A percentile compares a stretch with the other conserved stretches of the same genome.
Evolutionary conservation across 2,113 vertebrate genomes (phyloP).

Genomic region (Oxyruncus cristatus): DNA sequence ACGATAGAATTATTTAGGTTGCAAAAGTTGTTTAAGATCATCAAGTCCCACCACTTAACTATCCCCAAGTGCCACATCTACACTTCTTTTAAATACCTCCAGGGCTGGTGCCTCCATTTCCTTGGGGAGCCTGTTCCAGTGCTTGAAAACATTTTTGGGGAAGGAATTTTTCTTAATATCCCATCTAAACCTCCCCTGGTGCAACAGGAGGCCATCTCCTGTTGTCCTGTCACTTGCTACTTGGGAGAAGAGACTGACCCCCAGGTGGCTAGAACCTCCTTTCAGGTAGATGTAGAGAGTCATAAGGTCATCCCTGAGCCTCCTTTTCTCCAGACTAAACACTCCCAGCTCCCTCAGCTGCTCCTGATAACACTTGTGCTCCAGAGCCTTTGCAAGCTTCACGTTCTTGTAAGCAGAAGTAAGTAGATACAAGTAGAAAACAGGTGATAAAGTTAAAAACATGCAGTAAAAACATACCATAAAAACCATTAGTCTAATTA

Average conservation of each 20-base stretch:
- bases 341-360: background rate
- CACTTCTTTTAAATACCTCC: background rate
- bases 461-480: background rate
- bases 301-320: background rate
- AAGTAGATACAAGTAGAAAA: background rate
- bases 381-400: background rate
- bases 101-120: background rate
- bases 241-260: background rate
- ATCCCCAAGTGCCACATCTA: background rate
- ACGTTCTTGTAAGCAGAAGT: background rate
- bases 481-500: background rate
- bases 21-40: background rate
- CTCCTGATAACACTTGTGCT: background rate
- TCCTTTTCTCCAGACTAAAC: background rate
- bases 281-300: rapidly evolving
- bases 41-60: background rate
- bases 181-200: background rate
- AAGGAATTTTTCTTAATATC: background rate
- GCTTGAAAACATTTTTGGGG: background rate
- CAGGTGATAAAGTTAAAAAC: background rate
- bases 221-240: no score
- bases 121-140: background rate
- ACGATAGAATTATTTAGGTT: background rate
- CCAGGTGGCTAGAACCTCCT: background rate
- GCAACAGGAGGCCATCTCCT: background rate